Percentiles rank a stretch among this genome's conserved stretches.
Conservation (phyloP, 2,113 vertebrate genomes). For the Melanocharis versteri region DNA sequence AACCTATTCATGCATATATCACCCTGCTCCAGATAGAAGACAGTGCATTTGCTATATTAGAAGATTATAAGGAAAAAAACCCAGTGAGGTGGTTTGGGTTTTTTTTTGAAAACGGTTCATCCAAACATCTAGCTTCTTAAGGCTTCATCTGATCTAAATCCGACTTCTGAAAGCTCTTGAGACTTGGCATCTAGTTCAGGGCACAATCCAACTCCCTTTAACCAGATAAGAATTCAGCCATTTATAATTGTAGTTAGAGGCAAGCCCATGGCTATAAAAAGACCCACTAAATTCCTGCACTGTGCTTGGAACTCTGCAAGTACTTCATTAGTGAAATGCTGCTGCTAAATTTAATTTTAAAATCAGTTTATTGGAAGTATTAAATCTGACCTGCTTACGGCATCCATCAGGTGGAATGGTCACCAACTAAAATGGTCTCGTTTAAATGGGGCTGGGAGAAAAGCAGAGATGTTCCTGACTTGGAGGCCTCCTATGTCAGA, state of each 20-base stretch:
- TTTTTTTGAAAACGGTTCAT: not conserved
- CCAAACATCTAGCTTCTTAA: not conserved
- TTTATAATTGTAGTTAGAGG: not conserved
- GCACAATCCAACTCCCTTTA: not conserved
- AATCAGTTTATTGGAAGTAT: not conserved
- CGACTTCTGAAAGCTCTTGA: constrained; percentile 9
- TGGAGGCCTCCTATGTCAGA: not conserved
- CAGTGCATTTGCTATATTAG: not conserved
- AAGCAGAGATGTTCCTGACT: not conserved
- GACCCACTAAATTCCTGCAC: not conserved
- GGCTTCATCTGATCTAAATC: not conserved
- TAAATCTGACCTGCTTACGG: not conserved
- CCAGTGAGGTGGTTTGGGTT: rapidly evolving
- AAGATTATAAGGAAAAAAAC: not conserved
- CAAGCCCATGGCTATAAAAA: not conserved
- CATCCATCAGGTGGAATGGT: not conserved
- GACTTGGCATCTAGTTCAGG: not conserved
- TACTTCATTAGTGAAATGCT: not conserved
- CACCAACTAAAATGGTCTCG: not conserved
- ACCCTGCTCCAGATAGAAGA: not conserved
- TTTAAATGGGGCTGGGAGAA: not conserved
- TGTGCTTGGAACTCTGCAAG: not conserved
- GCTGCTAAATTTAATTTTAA: not conserved
- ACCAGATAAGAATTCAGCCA: not conserved
- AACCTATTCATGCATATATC: not conserved